Base-by-base conservation (phyloP, 2,888 invertebrate species). In the Leptinotarsa rubiginosa region DNA sequence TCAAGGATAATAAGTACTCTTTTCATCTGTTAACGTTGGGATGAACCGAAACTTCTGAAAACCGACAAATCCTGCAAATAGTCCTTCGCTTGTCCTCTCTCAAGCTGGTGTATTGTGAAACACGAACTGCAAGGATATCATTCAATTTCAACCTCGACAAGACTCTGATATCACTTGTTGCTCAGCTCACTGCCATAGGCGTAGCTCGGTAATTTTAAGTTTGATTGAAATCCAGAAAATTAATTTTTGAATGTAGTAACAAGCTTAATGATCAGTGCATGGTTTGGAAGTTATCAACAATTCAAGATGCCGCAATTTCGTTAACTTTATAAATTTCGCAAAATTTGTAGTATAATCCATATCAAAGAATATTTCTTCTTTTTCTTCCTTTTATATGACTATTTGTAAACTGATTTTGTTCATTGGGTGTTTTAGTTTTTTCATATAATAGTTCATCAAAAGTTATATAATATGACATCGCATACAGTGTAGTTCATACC, bases 91-190 rank as follows among this genome's bases (percentile, higher is more conserved):
- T 62, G 31, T 31, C 41, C 62, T 54, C 56, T 41, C 47, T 22
- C 22, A 59, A 69, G 50, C 41, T 22, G 5, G 56, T 56, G 15
- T 59, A 59, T 69, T 31, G 64, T 72, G 47, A 41, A 72, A 72
- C 47, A 41, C 62, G 65, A 62, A 69, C 68, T 47, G 22, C 50
- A 64, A 69, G 69, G 50, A 69, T 69, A 56, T 64, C 73, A 52
- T 69, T 50, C 73, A 52, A 47, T 73, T 73, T 52, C 50, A 73
- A 69, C 68, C 65, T 54, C 69, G 67, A 22, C 67, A 41, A 62
- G 62, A 66, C 49, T 73, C 64, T 47, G 65, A 73, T 49, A 65
- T 25, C 68, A 73, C 82, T 83, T 82, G 82, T 83, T 82, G 81
- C 83, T 68, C 47, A 47, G 81, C 82, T 73, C 31, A 10, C 50